Conservation (phyloP, 2,888 invertebrate species). For the Drosophila kuntzei region DNA sequence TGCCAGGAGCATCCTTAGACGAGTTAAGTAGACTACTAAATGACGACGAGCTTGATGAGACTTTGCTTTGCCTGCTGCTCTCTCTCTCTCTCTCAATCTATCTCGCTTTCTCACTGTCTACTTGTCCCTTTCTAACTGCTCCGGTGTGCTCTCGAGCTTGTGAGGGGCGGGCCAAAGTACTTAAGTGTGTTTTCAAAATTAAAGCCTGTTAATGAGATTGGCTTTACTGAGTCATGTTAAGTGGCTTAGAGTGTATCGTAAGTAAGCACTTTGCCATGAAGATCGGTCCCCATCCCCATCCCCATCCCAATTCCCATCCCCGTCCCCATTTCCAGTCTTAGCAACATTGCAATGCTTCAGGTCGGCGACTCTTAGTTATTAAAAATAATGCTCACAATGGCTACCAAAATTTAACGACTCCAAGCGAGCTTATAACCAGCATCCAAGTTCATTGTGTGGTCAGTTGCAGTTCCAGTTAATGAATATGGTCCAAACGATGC, state of each 20-base stretch:
- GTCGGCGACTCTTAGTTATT: constrained; percentile 62
- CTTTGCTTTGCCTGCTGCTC: constrained; percentile 15
- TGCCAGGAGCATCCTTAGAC: constrained; percentile 71
- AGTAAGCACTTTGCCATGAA: constrained; percentile 74
- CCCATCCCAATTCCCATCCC: neutral
- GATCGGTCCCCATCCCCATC: constrained; percentile 31
- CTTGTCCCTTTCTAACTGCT: constrained; percentile 12
- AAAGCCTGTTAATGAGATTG: constrained; percentile 82
- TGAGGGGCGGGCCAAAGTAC: constrained; percentile 46
- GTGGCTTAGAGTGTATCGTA: constrained; percentile 80
- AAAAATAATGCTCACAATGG: constrained; percentile 69
- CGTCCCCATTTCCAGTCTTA: neutral
- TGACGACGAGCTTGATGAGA: constrained; percentile 58
- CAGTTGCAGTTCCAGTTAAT: constrained; percentile 34
- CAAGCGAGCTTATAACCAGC: constrained; percentile 1
- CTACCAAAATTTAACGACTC: constrained; percentile 62
- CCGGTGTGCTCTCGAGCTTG: neutral
- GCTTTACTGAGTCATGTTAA: constrained; percentile 80
- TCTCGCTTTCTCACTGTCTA: neutral
- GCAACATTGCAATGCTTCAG: constrained; percentile 12
- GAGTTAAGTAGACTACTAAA: constrained; percentile 82
- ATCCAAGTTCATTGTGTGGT: constrained; percentile 21
- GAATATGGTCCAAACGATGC: constrained; percentile 42
- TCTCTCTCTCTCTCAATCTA: constrained; percentile 1
- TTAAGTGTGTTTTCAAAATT: constrained; percentile 81